Base-by-base conservation (phyloP, 1,140 invertebrate species). In the Drosophila tropicalis region DNA sequence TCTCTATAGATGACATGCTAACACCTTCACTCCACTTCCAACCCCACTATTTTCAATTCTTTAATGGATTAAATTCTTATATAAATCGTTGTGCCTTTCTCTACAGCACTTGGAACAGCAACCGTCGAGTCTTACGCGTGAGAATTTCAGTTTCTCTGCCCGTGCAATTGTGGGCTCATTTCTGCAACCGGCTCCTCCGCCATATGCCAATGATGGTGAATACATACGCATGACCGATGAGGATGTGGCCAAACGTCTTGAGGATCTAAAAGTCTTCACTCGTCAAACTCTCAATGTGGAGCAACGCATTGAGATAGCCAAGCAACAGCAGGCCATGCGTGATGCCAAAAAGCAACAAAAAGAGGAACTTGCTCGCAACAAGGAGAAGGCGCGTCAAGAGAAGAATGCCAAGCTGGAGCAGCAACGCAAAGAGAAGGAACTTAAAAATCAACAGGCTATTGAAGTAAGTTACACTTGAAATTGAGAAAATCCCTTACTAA, bases 71-170 rank as follows among this genome's bases (percentile, higher is more conserved):
- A 41, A 6, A 39, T 17, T 5, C 13, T 12, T 3, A 15, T 4
- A 7, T 56, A 62, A 71, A 1, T 32, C 55, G 54, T 44, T 36
- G 29, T 17, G 4, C 22, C 15, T 15, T 51, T 19, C n/a, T 15
- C 0, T 12, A 22, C 58, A 97, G 96, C 96, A 96, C 91, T 92
- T 97, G 79, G 96, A 97, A 73, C 94, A 95, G 90, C 95, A 96
- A 91, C 95, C 95, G 67, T 94, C 94, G 6, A 96, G 97, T 71
- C 93, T 99, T 51, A 95, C 94, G 0, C 94, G 95, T 19, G 97
- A 97, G 22, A 97, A 98, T 92, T 99, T 99, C 92, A 98, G 96
- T 40, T 99, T 98, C 92, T 98, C 96, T 58, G 96, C 97, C 34
- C 95, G 96, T 68, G 94, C 96, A 0, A 94, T 98, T 58, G 94